Evolutionary conservation across 2,797 vertebrate species (phyloP), one percentile per base, ranked within the genome.

Genomic region (Myotis pilosus): DNA sequence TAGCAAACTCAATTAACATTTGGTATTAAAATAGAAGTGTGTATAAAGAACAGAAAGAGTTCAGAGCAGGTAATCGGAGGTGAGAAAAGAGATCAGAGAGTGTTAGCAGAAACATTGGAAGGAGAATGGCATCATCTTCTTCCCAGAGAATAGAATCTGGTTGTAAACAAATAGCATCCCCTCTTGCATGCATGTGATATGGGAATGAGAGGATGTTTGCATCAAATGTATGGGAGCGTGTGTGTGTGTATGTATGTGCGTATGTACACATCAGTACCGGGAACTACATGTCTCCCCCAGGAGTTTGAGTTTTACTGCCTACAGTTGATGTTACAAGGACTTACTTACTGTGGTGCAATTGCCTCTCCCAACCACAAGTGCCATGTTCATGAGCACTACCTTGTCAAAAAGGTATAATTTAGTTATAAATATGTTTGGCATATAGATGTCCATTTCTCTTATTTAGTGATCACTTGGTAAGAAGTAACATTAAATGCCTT

Each of bases 401-500:
- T 88, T 81, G 20, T 89, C 20, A 62, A 90, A 90, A 87, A 82
- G 20, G 66, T 51, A 85, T 0, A 11, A 82, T 51, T 90, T 90
- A 19, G 16, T 87, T 62, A 69, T 89, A 69, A 93, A 68, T 76
- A 57, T 47, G 17, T 47, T 85, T 91, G 38, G 20, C 23, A 62
- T 60, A 57, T 30, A 60, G 33, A 38, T 62, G 5, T 30, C 57
- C 5, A 66, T 91, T 83, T 92, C 64, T 92, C 44, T 93, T 30
- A 81, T 81, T 89, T 72, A 30, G 33, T 57, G 55, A 38, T 94
- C 28, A n/a, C n/a, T 30, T 81, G 38, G n/a, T 53, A 85, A 80
- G 22, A 76, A 12, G 47, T 86, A 88, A 96, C 88, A 82, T 69
- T 82, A 88, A 92, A 88, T 72, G 30, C n/a, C 47, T 88, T 94